Evolutionary conservation across 2,797 vertebrate genomes (phyloP), one percentile per base, ranked within the genome.

Genomic region (Leptodactylus fallax): DNA sequence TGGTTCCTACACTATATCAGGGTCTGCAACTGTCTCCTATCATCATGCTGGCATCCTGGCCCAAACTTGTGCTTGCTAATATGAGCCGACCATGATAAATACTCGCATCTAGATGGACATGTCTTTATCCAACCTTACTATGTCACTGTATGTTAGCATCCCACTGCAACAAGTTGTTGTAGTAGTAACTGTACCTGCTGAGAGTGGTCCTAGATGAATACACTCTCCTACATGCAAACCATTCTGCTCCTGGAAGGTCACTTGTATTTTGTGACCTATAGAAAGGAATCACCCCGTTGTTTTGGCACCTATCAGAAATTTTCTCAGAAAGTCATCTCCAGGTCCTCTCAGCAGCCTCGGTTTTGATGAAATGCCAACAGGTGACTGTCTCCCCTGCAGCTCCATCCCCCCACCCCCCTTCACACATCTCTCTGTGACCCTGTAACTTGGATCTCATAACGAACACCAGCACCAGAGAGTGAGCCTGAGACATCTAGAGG

Each of bases 341-440:
- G 14, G 13, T 17, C 16, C 6, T 17, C 85, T 58, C 47, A 87
- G 49, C 84, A 45, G 72, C 83, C 71, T 51, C 8, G 72, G 36
- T 3, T 47, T 6, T 16, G 11, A 45, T 60, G 36, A 55, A 72
- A 80, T 83, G 77, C 80, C 86, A 83, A 83, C 86, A 87, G 85
- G 85, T 87, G 79, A 74, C 56, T 23, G 23, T 14, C 51, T 56
- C 78, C 17, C 25, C 55, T 60, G 25, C 74, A 56, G 25, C 19
- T 53, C n/a, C 60, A 65, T 2, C 23, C 13, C 9, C 58, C 56
- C 58, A 65, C 6, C 23, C 13, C 9, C 58, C 36, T n/a, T 55
- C 4, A 6, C n/a, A 5, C 51, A 49, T 3, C 19, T 2, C 71
- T 12, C 58, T n/a, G 60, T 45, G 8, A 45, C 79, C 79, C 79